phyloP scores from a whole-genome alignment of 2,113 vertebrate genomes.

The Dromiciops gliroides region DNA sequence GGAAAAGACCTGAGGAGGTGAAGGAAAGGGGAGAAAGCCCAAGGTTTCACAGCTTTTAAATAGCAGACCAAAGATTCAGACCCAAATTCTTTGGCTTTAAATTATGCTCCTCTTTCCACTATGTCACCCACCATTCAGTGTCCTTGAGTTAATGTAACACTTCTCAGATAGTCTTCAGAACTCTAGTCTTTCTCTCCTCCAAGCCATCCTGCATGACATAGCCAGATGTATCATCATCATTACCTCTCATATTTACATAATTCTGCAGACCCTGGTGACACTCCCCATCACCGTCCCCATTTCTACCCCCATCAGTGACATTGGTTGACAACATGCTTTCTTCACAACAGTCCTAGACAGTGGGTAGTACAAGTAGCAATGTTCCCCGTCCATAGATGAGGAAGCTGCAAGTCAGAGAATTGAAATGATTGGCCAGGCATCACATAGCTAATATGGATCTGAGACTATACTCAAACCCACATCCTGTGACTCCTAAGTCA shows the following conservation, averaged over 20 bases:
- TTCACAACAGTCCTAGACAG: not conserved
- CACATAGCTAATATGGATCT: not conserved
- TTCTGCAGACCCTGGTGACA: too few species aligned
- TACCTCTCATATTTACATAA: too few species aligned
- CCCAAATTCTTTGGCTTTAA: not conserved
- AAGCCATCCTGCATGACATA: not conserved
- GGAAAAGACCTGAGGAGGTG: not conserved
- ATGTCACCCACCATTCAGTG: not conserved
- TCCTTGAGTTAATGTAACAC: not conserved
- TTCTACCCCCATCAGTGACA: not conserved
- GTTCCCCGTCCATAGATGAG: not conserved
- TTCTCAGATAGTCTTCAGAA: not conserved
- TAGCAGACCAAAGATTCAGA: not conserved
- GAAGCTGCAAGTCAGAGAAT: not conserved
- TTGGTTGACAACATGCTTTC: not conserved
- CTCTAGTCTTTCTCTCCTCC: not conserved
- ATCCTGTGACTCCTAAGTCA: not conserved
- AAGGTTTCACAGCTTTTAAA: not conserved
- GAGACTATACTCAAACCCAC: not conserved
- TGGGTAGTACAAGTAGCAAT: not conserved
- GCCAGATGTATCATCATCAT: too few species aligned
- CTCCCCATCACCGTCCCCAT: not conserved
- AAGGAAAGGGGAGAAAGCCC: not conserved
- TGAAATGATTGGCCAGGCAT: not conserved
- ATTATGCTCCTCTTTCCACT: not conserved